A percentile compares a stretch with the other conserved stretches of the same genome.
phyloP scores from a whole-genome alignment of 2,888 invertebrate species.

The Thymelicus sylvestris region DNA sequence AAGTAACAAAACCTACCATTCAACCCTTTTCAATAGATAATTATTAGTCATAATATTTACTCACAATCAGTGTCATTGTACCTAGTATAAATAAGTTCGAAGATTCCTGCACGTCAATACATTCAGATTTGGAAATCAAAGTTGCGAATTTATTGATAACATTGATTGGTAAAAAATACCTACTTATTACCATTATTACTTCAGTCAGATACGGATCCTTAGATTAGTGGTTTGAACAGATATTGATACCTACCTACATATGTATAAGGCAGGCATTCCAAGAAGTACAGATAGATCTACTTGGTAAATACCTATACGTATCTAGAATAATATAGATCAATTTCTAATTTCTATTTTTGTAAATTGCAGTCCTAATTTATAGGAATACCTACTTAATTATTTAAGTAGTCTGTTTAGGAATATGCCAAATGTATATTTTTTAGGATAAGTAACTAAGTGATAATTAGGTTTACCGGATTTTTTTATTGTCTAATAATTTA shows the following conservation, averaged over 20 bases:
- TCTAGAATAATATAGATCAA: too few relatives aligned
- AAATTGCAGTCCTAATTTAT: too few relatives aligned
- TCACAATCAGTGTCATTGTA: neutral
- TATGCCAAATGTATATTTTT: too few relatives aligned
- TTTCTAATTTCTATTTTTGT: too few relatives aligned
- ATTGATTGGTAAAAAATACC: constrained; percentile 30
- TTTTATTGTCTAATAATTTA: too few relatives aligned
- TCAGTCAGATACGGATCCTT: constrained; percentile 41
- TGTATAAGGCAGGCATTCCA: neutral
- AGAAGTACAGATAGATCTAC: neutral
- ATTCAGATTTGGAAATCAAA: constrained; percentile 31
- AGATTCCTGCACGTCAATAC: neutral
- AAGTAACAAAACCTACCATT: too few relatives aligned
- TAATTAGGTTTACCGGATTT: too few relatives aligned
- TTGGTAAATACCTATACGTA: too few relatives aligned
- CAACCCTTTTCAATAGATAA: neutral
- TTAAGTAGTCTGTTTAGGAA: too few relatives aligned
- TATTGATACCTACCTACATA: constrained; percentile 5
- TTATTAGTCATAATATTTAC: neutral
- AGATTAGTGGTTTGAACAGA: constrained; percentile 32
- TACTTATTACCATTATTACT: constrained; percentile 33
- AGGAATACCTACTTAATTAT: too few relatives aligned
- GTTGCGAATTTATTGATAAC: constrained; percentile 28
- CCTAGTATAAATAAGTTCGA: constrained; percentile 1
- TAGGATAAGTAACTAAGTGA: too few relatives aligned